phyloP scores from a whole-genome alignment of 2,113 vertebrate species.

The Thunnus thynnus region DNA sequence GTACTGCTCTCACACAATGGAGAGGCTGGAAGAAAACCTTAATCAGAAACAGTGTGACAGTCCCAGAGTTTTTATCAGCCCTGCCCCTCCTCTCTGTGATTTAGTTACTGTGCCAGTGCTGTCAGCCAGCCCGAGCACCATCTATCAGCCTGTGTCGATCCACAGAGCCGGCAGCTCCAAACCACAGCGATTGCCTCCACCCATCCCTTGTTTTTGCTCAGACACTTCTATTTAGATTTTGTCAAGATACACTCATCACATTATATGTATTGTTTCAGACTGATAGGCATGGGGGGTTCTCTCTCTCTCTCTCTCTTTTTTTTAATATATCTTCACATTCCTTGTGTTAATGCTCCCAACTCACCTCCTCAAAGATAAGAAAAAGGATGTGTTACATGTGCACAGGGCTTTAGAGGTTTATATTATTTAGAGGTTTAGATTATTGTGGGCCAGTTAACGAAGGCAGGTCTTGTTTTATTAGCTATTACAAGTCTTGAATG shows the following conservation, averaged over 20 bases:
- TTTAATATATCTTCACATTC: constrained; percentile 43
- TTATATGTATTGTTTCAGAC: constrained; percentile 75
- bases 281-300: constrained; percentile 49
- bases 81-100: constrained; percentile 64
- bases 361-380: constrained; percentile 59
- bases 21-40: constrained; percentile 49
- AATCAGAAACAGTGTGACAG: constrained; percentile 66
- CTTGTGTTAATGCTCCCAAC: constrained; percentile 48
- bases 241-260: constrained; percentile 84
- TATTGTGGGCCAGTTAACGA: constrained; percentile 12
- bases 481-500: constrained; percentile 13
- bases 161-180: constrained; percentile 49
- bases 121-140: constrained; percentile 52
- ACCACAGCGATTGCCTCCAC: constrained; percentile 55
- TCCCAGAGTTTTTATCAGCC: constrained; percentile 72
- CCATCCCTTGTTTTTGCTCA: constrained; percentile 67
- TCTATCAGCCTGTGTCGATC: constrained; percentile 74
- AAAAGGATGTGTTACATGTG: constrained; percentile 46
- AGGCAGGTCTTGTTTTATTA: constrained; percentile 17
- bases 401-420: constrained; percentile 1
- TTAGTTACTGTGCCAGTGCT: constrained; percentile 64
- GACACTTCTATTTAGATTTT: constrained; percentile 88
- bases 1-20: constrained; percentile 34
- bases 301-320: constrained; percentile 34
- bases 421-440: constrained; percentile 33